These are phyloP conservation scores for Leucoraja ocellata DNA, from an alignment of 2,797 vertebrate genomes.

Conservation along the genomic window DNA sequence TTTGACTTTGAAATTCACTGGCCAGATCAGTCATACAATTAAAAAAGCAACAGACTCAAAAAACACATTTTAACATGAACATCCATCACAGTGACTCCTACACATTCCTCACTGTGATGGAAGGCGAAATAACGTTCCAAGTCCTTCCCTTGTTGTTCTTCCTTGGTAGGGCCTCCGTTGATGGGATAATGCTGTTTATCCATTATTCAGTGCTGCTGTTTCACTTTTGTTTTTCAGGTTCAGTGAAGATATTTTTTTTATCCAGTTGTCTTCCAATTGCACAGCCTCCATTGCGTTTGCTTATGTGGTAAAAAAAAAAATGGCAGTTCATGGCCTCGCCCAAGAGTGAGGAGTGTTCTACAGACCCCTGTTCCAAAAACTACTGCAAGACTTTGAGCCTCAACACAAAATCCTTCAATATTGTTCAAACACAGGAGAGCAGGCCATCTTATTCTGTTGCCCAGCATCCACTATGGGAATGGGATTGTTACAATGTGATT, in stretches of 20 bases:
- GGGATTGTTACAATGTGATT: conserved; percentile 28
- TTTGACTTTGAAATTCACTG: too few species aligned
- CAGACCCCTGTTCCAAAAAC: conserved; percentile 49
- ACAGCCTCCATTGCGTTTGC: neutral
- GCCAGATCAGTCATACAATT: too few species aligned
- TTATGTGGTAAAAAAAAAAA: conserved; percentile 46
- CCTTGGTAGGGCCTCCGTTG: too few species aligned
- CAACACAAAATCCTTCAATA: conserved; percentile 33
- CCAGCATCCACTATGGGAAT: conserved; percentile 47
- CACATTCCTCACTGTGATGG: too few species aligned
- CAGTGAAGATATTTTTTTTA: neutral
- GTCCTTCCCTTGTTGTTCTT: too few species aligned
- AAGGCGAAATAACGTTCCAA: too few species aligned
- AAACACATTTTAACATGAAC: too few species aligned
- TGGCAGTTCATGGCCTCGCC: conserved; percentile 67
- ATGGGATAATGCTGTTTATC: neutral
- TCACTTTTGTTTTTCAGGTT: conserved; percentile 2
- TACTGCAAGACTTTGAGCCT: conserved; percentile 41
- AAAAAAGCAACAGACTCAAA: too few species aligned
- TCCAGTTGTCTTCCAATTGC: too few species aligned
- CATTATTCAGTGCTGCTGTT: neutral
- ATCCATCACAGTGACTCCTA: too few species aligned
- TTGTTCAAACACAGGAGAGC: conserved; percentile 41
- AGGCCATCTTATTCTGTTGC: conserved; percentile 47
- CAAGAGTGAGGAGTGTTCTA: conserved; percentile 49